phyloP scores from a whole-genome alignment of 2,888 invertebrate genomes.

The Caenorhabditis sp. region DNA sequence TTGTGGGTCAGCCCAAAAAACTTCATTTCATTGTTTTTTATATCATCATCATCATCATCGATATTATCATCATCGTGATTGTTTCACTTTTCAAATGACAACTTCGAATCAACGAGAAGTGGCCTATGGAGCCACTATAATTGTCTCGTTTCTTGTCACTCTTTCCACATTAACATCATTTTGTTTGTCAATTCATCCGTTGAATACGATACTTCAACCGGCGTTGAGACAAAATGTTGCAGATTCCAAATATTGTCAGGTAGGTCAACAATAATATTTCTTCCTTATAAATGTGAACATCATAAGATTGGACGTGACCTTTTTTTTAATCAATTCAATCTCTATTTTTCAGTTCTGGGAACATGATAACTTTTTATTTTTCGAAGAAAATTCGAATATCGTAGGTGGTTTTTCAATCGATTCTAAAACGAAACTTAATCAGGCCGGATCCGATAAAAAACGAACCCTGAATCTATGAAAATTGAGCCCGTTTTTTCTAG shows the following conservation, averaged over 20 bases:
- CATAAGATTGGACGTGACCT: too few species aligned
- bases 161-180: conserved; percentile 26
- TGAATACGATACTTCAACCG: conserved; percentile 25
- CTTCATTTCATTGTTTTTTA: conserved; percentile 23
- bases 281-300: too few species aligned
- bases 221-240: conserved; percentile 14
- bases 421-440: too few species aligned
- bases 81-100: conserved; percentile 10
- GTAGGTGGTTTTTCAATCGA: too few species aligned
- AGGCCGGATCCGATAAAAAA: too few species aligned
- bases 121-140: conserved; percentile 31
- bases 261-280: neutral
- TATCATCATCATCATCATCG: conserved; percentile 4
- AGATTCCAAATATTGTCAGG: conserved; percentile 37
- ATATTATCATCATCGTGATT: conserved; percentile 4
- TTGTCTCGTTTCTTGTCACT: conserved; percentile 24
- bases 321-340: too few species aligned
- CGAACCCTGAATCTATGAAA: too few species aligned
- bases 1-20: conserved; percentile 31
- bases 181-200: conserved; percentile 20
- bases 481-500: too few species aligned
- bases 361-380: too few species aligned
- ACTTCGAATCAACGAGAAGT: conserved; percentile 25
- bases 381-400: too few species aligned
- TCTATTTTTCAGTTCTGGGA: too few species aligned